These are phyloP conservation scores for Coleophora deauratella DNA, from an alignment of 2,888 invertebrate species.

Conservation along the genomic window DNA sequence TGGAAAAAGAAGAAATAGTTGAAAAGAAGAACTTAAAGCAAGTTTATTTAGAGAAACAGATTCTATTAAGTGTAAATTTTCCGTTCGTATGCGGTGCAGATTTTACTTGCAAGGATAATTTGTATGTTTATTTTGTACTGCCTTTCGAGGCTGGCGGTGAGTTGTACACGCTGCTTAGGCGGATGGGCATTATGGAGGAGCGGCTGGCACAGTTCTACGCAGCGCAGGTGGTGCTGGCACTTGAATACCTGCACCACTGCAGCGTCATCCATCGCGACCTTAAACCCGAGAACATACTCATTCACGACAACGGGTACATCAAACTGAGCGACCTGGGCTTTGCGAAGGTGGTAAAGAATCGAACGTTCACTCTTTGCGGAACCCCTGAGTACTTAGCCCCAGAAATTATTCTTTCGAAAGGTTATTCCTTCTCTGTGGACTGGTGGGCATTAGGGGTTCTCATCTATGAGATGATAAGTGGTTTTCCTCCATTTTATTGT, in stretches of 20 bases:
- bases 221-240: constrained; percentile 88
- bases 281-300: constrained; percentile 91
- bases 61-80: constrained; percentile 86
- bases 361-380: constrained; percentile 95
- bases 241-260: constrained; percentile 92
- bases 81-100: constrained; percentile 88
- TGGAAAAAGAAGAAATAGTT: constrained; percentile 87
- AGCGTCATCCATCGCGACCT: constrained; percentile 90
- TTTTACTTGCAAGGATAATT: constrained; percentile 87
- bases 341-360: constrained; percentile 81
- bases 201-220: constrained; percentile 88
- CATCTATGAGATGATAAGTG: constrained; percentile 90
- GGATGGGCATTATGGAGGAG: constrained; percentile 77
- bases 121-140: constrained; percentile 85
- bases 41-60: constrained; percentile 87
- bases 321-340: constrained; percentile 95
- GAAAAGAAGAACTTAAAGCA: constrained; percentile 88
- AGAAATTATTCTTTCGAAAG: constrained; percentile 90
- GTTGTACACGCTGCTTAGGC: constrained; percentile 81
- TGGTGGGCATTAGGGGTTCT: constrained; percentile 96
- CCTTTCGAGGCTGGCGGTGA: constrained; percentile 90
- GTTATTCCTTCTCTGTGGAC: constrained; percentile 92
- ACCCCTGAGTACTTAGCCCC: constrained; percentile 98
- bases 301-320: constrained; percentile 82
- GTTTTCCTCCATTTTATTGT: constrained; percentile 92